Conservation (phyloP, 2,888 invertebrate genomes). For the Lissocephala sabroskyi region DNA sequence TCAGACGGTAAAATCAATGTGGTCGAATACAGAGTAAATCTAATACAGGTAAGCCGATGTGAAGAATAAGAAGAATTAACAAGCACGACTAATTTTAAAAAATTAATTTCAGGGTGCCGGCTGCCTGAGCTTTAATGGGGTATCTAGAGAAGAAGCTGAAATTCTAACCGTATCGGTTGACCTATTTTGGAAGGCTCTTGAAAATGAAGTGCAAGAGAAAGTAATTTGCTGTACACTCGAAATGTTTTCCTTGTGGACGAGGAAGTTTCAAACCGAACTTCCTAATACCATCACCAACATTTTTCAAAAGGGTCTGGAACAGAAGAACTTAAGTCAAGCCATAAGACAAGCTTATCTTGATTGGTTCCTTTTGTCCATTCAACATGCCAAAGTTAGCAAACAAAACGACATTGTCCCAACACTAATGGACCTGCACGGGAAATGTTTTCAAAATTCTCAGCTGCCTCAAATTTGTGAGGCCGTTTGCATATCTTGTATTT, state of each 20-base stretch:
- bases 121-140: conserved; percentile 80
- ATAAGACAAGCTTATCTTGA: conserved; percentile 87
- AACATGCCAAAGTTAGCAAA: conserved; percentile 73
- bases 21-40: conserved; percentile 89
- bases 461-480: conserved; percentile 81
- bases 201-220: conserved; percentile 93
- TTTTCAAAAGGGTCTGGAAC: conserved; percentile 81
- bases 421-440: conserved; percentile 81
- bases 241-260: conserved; percentile 86
- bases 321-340: conserved; percentile 84
- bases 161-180: conserved; percentile 78
- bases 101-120: conserved; percentile 77
- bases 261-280: conserved; percentile 77
- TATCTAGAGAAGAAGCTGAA: too few species aligned
- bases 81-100: background rate
- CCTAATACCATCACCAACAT: conserved; percentile 79
- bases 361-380: conserved; percentile 80
- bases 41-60: conserved; percentile 81
- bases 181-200: conserved; percentile 84
- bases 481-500: conserved; percentile 79
- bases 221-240: conserved; percentile 87
- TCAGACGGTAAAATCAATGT: conserved; percentile 92
- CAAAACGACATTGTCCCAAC: conserved; percentile 75
- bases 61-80: too few species aligned
- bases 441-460: conserved; percentile 83